Evolutionary conservation across 2,113 vertebrate genomes (phyloP), one percentile per base, ranked within the genome.

Genomic region (Poecile atricapillus): DNA sequence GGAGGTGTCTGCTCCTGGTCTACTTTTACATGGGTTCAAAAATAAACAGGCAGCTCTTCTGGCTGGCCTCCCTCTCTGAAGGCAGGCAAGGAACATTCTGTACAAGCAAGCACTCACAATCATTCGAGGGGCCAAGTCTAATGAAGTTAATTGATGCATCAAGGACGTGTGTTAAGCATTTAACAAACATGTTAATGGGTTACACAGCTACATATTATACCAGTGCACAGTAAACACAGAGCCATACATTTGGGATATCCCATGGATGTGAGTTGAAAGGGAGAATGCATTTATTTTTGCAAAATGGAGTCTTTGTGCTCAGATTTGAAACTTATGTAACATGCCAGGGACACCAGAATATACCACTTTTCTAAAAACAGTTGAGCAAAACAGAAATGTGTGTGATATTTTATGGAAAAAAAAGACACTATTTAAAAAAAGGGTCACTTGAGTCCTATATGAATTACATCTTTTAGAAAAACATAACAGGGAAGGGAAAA

Each of bases 11-110:
- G 74, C 83, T 86, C 78, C 75, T 35, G 91, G 91, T 97, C 96
- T 97, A 85, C 96, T 97, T 96, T 97, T 95, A 95, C 92, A 69
- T 18, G 59, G 68, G 89, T 94, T 97, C 87, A 90, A 97, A 98
- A 97, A 97, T 94, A 97, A 97, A 97, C 95, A 98, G 55, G 70
- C 76, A 74, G 77, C 92, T 97, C 93, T 91, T 96, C 97, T 95
- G 93, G 83, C 96, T 95, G 89, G 69, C 52, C 75, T 97, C 95
- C 88, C 70, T 95, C 21, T 17, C 86, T 37, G 49, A 97, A 90
- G 59, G 74, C 90, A 95, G 87, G 94, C 94, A 97, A 93, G 87
- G 96, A 98, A 97, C 79, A 46, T 96, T 97, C 95, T 95, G 95
- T 97, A 94, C 89, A 95, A 95, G 92, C 70, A 95, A 96, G 73